phyloP scores from a whole-genome alignment of 2,113 vertebrate genomes.

The Coryphaenoides rupestris region DNA sequence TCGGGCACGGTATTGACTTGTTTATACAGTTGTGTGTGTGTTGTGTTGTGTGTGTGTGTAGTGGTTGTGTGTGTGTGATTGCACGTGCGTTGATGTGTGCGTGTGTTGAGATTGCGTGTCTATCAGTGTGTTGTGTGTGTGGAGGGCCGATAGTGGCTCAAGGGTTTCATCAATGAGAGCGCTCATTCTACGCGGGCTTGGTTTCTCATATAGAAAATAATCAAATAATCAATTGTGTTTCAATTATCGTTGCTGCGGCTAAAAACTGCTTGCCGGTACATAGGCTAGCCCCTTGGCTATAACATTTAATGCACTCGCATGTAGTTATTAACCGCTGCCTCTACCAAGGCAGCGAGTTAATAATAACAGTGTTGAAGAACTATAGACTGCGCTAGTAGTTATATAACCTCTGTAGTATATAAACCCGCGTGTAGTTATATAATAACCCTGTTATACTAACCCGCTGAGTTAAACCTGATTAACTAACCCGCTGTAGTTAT shows the following conservation, averaged over 20 bases:
- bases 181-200: not conserved
- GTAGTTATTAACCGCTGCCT: not conserved
- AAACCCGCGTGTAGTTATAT: no score
- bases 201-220: constrained; percentile 5
- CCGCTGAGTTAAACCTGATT: no score
- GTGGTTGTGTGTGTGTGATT: no score
- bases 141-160: not conserved
- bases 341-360: not conserved
- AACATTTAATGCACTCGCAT: no score
- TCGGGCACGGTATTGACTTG: not conserved
- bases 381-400: no score
- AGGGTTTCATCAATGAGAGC: not conserved
- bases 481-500: no score
- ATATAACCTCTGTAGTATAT: no score
- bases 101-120: no score
- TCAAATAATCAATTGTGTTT: constrained; percentile 8
- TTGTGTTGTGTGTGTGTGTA: not conserved
- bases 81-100: not conserved
- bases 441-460: no score
- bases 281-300: not conserved
- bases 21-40: not conserved
- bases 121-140: not conserved
- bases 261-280: constrained; percentile 7
- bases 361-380: no score
- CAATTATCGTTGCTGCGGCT: constrained; percentile 1